A percentile compares a stretch with the other conserved stretches of the same genome.
phyloP scores from a whole-genome alignment of 2,888 invertebrate genomes.

The Thereva nobilitata region DNA sequence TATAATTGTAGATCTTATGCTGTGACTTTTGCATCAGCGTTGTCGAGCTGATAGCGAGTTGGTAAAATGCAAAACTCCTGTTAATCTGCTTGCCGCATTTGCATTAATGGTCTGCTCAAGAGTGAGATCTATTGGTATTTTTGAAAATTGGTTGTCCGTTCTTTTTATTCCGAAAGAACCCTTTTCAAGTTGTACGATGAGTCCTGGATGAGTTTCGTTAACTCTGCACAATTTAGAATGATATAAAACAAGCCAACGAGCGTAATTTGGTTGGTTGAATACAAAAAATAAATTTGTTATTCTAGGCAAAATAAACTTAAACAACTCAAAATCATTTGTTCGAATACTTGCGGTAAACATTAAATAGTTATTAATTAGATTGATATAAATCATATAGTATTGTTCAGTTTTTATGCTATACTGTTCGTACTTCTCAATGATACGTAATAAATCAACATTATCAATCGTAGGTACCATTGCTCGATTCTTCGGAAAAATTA shows the following conservation, averaged over 20 bases:
- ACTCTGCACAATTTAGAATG: conserved; percentile 1
- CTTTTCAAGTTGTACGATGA: conserved; percentile 44
- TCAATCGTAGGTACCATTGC: too few relatives aligned
- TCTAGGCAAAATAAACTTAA: conserved; percentile 13
- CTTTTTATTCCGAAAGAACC: conserved; percentile 50
- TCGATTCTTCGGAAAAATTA: not conserved
- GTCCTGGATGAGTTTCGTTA: conserved; percentile 11
- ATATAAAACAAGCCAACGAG: conserved; percentile 5
- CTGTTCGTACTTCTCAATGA: not conserved
- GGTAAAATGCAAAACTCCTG: conserved; percentile 42
- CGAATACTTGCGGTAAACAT: conserved; percentile 2
- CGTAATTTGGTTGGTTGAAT: conserved; percentile 15
- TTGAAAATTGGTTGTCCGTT: conserved; percentile 40
- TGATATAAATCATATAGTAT: conserved; percentile 35
- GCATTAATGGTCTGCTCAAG: conserved; percentile 2
- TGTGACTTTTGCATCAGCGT: conserved; percentile 41
- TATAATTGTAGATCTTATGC: conserved; percentile 37
- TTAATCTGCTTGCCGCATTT: conserved; percentile 27
- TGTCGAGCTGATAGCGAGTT: conserved; percentile 43
- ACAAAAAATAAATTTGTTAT: conserved; percentile 11
- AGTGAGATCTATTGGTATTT: conserved; percentile 20
- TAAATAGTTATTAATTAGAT: conserved; percentile 34
- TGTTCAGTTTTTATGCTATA: conserved; percentile 11
- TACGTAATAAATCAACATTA: not conserved
- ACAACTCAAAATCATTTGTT: not conserved